A percentile compares a stretch with the other conserved stretches of the same genome.
These are phyloP conservation scores for Apotomis betuletana DNA, from an alignment of 2,888 invertebrate genomes.

Conservation along the genomic window DNA sequence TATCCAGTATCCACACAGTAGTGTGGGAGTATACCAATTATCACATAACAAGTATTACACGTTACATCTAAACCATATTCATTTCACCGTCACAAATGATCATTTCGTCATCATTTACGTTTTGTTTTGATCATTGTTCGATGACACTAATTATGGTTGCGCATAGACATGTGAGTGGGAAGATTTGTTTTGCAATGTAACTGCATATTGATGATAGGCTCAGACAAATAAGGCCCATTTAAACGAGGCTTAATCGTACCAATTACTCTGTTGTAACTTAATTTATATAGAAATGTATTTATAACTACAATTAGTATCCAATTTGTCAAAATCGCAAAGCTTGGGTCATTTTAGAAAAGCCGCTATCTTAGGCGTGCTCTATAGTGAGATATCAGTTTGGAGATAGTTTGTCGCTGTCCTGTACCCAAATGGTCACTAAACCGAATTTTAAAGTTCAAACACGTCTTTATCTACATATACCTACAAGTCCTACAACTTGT, in stretches of 20 bases:
- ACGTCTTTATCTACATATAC: too few species aligned
- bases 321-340: neutral
- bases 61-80: conserved; percentile 6
- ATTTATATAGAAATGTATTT: conserved; percentile 2
- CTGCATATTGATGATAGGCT: conserved; percentile 34
- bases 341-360: neutral
- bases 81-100: conserved; percentile 21
- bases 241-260: conserved; percentile 25
- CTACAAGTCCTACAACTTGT: too few species aligned
- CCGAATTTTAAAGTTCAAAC: too few species aligned
- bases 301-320: neutral
- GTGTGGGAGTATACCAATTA: neutral
- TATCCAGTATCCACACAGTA: too few species aligned
- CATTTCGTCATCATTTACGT: conserved; percentile 30
- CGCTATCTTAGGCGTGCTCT: neutral
- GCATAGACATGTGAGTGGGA: conserved; percentile 23
- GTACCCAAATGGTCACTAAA: too few species aligned
- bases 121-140: conserved; percentile 35
- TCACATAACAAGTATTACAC: neutral
- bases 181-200: conserved; percentile 36
- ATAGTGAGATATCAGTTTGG: neutral
- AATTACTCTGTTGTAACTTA: conserved; percentile 23
- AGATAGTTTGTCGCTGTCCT: too few species aligned
- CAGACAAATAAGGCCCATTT: conserved; percentile 29
- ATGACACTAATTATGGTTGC: conserved; percentile 41